Evolutionary conservation across 2,888 invertebrate genomes (phyloP).

Genomic region (Ophraella communa): DNA sequence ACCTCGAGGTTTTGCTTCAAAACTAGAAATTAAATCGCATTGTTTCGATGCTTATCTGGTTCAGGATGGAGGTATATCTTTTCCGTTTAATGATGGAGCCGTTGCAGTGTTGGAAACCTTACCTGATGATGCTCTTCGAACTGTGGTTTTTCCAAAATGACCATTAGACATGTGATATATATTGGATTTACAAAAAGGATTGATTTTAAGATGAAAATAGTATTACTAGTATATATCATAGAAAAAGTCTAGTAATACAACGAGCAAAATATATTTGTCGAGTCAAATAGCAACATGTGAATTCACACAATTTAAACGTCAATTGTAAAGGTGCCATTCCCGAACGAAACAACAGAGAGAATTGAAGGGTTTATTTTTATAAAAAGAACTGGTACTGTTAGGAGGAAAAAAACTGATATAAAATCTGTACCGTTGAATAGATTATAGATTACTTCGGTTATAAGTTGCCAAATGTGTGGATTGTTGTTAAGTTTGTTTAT

Average conservation of each 20-base stretch:
- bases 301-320: too few relatives aligned
- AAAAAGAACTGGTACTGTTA: too few relatives aligned
- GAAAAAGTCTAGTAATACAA: not conserved
- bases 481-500: too few relatives aligned
- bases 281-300: too few relatives aligned
- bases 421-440: too few relatives aligned
- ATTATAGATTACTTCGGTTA: too few relatives aligned
- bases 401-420: too few relatives aligned
- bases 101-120: slow-evolving; percentile 82
- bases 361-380: too few relatives aligned
- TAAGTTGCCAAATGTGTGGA: too few relatives aligned
- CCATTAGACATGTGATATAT: not conserved
- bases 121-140: slow-evolving; percentile 87
- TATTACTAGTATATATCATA: not conserved
- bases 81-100: slow-evolving; percentile 93
- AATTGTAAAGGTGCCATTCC: too few relatives aligned
- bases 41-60: slow-evolving; percentile 92
- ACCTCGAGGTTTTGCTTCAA: slow-evolving; percentile 77
- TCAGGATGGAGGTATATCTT: slow-evolving; percentile 93
- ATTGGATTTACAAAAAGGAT: not conserved
- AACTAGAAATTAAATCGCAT: slow-evolving; percentile 81
- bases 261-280: not conserved
- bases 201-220: not conserved
- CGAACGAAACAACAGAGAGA: too few relatives aligned
- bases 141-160: slow-evolving; percentile 63